Conservation (phyloP, 2,888 invertebrate species). For the Euplagia quadripunctaria region DNA sequence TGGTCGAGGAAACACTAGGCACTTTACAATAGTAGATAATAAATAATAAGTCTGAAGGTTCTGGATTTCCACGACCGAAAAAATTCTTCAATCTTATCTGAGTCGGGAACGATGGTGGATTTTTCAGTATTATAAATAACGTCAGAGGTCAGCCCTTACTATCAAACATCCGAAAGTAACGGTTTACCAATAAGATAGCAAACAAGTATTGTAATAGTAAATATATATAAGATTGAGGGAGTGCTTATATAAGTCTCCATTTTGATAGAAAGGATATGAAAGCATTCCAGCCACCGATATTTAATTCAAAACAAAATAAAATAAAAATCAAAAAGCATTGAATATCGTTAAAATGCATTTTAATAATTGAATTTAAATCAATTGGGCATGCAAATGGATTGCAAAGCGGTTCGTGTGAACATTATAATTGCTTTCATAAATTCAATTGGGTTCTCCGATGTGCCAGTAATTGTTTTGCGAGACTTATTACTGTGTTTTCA, state of each 20-base stretch:
- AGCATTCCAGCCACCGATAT: not conserved
- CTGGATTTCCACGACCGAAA: too few relatives aligned
- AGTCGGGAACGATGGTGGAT: too few relatives aligned
- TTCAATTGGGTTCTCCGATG: conserved; percentile 28
- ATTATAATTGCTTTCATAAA: conserved; percentile 50
- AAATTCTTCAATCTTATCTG: too few relatives aligned
- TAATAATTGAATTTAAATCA: conserved; percentile 47
- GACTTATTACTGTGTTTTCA: not conserved
- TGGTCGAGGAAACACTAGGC: too few relatives aligned
- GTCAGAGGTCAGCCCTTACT: too few relatives aligned
- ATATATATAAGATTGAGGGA: too few relatives aligned
- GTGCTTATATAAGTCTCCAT: not conserved
- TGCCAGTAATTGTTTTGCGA: conserved; percentile 3
- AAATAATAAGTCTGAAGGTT: too few relatives aligned
- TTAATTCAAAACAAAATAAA: not conserved
- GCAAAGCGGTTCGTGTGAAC: conserved; percentile 42
- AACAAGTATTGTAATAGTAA: too few relatives aligned
- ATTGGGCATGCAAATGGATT: conserved; percentile 43
- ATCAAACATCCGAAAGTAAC: too few relatives aligned
- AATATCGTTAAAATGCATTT: conserved; percentile 33
- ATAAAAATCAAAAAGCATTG: not conserved
- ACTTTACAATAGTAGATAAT: too few relatives aligned
- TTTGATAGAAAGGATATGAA: not conserved
- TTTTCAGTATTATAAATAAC: too few relatives aligned
- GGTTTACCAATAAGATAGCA: too few relatives aligned